Evolutionary conservation across 2,888 invertebrate genomes (phyloP).

Genomic region (Trachelus troglodyta): DNA sequence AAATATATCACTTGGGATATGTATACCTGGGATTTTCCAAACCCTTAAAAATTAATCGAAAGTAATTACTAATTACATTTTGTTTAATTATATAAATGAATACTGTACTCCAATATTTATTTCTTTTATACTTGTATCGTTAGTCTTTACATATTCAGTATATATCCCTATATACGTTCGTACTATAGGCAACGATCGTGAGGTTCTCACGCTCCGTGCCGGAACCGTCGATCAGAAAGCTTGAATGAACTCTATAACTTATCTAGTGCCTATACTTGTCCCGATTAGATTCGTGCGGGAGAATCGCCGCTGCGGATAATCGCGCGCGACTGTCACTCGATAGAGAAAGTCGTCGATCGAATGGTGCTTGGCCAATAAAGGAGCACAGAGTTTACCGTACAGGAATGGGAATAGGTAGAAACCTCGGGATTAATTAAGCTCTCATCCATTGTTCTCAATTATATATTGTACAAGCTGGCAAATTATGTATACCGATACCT

Average conservation of each 20-base stretch:
- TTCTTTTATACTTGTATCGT: too few relatives aligned
- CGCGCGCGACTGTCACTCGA: constrained; percentile 1
- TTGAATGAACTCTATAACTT: neutral
- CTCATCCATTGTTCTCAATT: neutral
- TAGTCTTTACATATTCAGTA: neutral
- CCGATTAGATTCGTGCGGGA: neutral
- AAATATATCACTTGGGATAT: neutral
- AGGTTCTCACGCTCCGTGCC: neutral
- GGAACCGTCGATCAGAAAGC: neutral
- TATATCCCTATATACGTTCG: neutral
- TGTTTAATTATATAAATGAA: too few relatives aligned
- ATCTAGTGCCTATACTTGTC: neutral
- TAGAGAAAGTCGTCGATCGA: neutral
- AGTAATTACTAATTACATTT: too few relatives aligned
- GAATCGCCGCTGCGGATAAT: constrained; percentile 4
- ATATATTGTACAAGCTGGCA: neutral
- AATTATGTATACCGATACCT: neutral
- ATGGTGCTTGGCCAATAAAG: neutral
- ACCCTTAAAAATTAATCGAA: neutral
- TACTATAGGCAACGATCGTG: neutral
- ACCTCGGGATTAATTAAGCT: neutral
- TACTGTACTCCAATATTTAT: too few relatives aligned
- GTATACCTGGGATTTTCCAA: too few relatives aligned
- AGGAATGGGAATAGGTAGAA: neutral
- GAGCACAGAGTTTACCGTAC: neutral